Evolutionary conservation across 2,113 vertebrate species (phyloP).

Genomic region (Bos taurus): DNA sequence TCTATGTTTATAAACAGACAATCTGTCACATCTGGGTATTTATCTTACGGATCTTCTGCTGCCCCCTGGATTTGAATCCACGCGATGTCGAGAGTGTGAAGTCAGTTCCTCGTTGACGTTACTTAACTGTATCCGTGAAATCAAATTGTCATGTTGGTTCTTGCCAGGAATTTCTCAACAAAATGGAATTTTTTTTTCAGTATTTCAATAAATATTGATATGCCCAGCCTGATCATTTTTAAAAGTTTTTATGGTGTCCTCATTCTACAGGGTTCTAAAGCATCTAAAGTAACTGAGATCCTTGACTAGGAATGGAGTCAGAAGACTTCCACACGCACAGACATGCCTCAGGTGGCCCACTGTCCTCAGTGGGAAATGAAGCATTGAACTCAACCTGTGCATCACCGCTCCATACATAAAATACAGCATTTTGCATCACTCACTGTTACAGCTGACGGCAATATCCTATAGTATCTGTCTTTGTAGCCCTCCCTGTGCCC

Average conservation of each 20-base stretch:
- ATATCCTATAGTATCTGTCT: background rate
- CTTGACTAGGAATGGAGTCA: background rate
- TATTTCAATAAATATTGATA: slow-evolving; percentile 94
- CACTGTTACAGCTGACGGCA: background rate
- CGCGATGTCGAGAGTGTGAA: slow-evolving; percentile 77
- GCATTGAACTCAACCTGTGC: no score
- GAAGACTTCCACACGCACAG: background rate
- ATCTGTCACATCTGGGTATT: slow-evolving; percentile 75
- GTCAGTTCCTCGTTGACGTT: slow-evolving; percentile 78
- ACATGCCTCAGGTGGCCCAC: fast-evolving
- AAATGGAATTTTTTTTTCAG: slow-evolving; percentile 85
- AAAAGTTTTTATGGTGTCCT: slow-evolving; percentile 71
- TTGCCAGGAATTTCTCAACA: slow-evolving; percentile 83
- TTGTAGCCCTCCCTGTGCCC: background rate
- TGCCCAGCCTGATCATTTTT: slow-evolving; percentile 79
- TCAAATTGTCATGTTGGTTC: slow-evolving; percentile 82
- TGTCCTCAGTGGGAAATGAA: background rate
- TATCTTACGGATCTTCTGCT: slow-evolving; percentile 78
- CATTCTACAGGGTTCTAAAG: background rate
- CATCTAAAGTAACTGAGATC: background rate
- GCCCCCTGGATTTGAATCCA: slow-evolving; percentile 81
- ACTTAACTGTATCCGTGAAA: slow-evolving; percentile 83
- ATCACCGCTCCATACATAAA: fast-evolving
- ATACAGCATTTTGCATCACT: background rate
- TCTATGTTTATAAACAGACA: slow-evolving; percentile 78